These are phyloP conservation scores for Entosphenus tridentatus DNA, from an alignment of 2,113 vertebrate species.

Conservation along the genomic window DNA sequence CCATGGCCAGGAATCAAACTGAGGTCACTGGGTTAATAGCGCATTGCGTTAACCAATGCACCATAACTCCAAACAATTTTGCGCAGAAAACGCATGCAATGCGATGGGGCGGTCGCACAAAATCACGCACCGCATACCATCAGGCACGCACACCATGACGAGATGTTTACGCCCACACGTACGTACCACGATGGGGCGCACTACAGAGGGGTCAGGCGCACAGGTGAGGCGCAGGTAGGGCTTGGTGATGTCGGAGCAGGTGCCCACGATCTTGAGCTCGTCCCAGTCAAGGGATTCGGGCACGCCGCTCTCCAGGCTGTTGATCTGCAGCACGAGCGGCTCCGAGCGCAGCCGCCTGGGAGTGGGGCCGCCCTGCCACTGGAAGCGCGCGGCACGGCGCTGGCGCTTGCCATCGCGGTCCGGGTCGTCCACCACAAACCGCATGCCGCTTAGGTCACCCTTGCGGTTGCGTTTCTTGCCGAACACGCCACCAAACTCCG, in stretches of 20 bases:
- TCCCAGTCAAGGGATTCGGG: conserved; percentile 59
- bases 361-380: conserved; percentile 22
- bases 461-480: conserved; percentile 18
- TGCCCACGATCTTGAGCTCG: conserved; percentile 58
- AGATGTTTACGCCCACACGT: background rate
- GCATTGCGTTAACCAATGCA: too few species aligned
- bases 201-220: conserved; percentile 52
- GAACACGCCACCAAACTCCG: too few species aligned
- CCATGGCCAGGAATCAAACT: too few species aligned
- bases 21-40: too few species aligned
- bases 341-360: conserved; percentile 40
- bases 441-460: conserved; percentile 16
- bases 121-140: background rate
- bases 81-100: background rate
- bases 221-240: conserved; percentile 60
- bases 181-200: conserved; percentile 13
- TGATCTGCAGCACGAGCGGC: conserved; percentile 52
- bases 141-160: background rate
- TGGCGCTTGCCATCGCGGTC: conserved; percentile 62
- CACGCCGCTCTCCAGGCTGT: conserved; percentile 18
- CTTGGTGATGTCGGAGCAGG: conserved; percentile 59
- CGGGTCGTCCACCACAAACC: conserved; percentile 50
- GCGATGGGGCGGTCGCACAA: background rate
- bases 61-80: too few species aligned
- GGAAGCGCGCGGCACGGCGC: conserved; percentile 51